These are phyloP conservation scores for Callyntrura sp. DNA, from an alignment of 2,888 invertebrate genomes.

Conservation along the genomic window DNA sequence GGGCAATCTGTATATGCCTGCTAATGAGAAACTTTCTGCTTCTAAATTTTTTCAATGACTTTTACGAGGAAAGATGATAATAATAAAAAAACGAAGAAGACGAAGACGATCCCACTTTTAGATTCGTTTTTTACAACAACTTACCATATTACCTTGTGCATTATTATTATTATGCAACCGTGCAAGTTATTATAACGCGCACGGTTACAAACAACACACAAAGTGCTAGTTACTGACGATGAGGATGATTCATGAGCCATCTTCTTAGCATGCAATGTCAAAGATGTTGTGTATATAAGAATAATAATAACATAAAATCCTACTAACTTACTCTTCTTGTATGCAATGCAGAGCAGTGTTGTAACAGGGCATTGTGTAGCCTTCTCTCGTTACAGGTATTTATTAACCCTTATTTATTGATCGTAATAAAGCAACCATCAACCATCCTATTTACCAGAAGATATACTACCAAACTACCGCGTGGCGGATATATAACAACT, in stretches of 20 bases:
- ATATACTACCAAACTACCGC: too few species aligned
- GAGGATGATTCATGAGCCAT: conserved; percentile 75
- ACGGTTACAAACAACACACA: conserved; percentile 37
- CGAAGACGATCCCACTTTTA: conserved; percentile 51
- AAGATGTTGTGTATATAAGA: too few species aligned
- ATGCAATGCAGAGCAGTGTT: neutral
- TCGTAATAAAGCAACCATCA: conserved; percentile 59
- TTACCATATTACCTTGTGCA: neutral
- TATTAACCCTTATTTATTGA: conserved; percentile 72
- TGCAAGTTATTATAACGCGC: conserved; percentile 60
- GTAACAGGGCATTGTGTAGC: neutral
- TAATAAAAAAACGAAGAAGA: neutral
- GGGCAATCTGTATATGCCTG: neutral
- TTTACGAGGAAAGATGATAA: conserved; percentile 11
- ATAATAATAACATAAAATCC: neutral
- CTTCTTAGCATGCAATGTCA: conserved; percentile 37
- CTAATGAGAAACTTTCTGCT: neutral
- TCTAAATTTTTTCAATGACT: neutral
- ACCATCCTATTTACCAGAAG: conserved; percentile 37
- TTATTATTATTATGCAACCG: neutral
- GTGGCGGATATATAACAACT: neutral
- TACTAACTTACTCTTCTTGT: neutral
- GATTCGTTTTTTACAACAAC: conserved; percentile 26
- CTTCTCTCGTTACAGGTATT: conserved; percentile 48
- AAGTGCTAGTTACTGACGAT: conserved; percentile 64